phyloP scores from a whole-genome alignment of 2,888 invertebrate genomes.

The Torymus texanus region DNA sequence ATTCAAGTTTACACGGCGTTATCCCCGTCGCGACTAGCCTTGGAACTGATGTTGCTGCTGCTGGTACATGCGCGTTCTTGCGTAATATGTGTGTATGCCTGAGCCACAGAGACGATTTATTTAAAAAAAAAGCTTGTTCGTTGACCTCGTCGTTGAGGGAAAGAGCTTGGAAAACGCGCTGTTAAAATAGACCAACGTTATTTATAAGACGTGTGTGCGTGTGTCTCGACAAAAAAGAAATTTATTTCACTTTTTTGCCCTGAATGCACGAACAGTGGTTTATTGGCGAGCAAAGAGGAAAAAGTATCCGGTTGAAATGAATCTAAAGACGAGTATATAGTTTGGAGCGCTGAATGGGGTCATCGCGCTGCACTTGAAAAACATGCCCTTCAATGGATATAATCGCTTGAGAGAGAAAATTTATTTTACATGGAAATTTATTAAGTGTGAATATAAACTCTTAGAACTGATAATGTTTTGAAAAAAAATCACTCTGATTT shows the following conservation, averaged over 20 bases:
- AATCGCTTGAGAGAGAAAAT: too few relatives aligned
- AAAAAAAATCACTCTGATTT: too few relatives aligned
- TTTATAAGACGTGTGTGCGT: slow-evolving; percentile 8
- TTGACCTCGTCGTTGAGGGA: slow-evolving; percentile 4
- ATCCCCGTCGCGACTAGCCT: neutral
- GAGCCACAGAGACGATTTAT: slow-evolving; percentile 26
- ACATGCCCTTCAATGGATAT: too few relatives aligned
- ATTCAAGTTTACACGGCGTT: slow-evolving; percentile 17
- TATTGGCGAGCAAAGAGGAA: neutral
- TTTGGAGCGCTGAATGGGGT: too few relatives aligned
- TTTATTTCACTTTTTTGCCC: too few relatives aligned
- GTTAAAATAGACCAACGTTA: slow-evolving; percentile 38
- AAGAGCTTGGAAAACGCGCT: neutral
- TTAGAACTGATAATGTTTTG: too few relatives aligned
- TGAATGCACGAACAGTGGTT: neutral
- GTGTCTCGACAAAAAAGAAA: neutral
- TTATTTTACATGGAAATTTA: too few relatives aligned
- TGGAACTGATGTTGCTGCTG: neutral
- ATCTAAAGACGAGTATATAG: too few relatives aligned
- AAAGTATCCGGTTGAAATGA: neutral
- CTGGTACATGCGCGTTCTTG: slow-evolving; percentile 5
- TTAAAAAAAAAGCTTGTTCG: slow-evolving; percentile 23
- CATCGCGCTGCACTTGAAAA: too few relatives aligned
- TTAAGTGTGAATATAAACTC: too few relatives aligned
- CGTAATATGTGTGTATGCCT: neutral